Evolutionary conservation across 2,797 vertebrate species (phyloP).

Genomic region (Toxotes lorentzi): DNA sequence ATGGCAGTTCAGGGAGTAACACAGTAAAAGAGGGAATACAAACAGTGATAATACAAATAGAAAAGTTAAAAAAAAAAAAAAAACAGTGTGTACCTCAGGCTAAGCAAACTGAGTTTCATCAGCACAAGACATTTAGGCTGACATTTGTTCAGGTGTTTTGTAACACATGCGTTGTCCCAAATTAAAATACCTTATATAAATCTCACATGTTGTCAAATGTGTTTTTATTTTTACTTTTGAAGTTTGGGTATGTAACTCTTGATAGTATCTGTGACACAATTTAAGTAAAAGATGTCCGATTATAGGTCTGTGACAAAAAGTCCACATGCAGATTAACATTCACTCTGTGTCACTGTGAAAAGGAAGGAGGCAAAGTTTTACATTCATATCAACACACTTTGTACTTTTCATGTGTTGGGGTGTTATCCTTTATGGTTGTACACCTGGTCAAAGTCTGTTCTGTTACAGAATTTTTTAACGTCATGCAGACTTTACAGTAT

Average conservation of each 20-base stretch:
- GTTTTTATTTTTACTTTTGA: not conserved
- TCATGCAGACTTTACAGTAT: slow-evolving; percentile 13
- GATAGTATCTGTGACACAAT: slow-evolving; percentile 4
- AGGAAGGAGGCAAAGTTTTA: not conserved
- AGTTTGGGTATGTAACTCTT: slow-evolving; percentile 2
- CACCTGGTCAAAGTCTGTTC: slow-evolving; percentile 42
- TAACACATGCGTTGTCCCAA: not conserved
- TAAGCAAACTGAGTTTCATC: not conserved
- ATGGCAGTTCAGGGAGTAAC: not conserved
- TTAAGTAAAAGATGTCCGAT: not conserved
- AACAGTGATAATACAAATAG: not conserved
- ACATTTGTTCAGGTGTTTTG: slow-evolving; percentile 18
- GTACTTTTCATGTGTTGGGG: not conserved
- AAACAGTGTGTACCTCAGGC: not conserved
- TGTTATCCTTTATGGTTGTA: not conserved
- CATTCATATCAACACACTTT: slow-evolving; percentile 9
- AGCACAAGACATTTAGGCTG: not conserved
- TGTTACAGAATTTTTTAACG: not conserved
- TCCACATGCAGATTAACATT: not conserved
- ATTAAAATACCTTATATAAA: slow-evolving; percentile 30
- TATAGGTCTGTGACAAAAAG: not conserved
- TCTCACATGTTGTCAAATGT: slow-evolving; percentile 1
- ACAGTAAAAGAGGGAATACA: not conserved
- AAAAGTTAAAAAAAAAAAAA: not conserved
- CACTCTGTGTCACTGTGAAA: not conserved